Evolutionary conservation across 1,140 invertebrate genomes (phyloP).

Genomic region (Ceratitis capitata): DNA sequence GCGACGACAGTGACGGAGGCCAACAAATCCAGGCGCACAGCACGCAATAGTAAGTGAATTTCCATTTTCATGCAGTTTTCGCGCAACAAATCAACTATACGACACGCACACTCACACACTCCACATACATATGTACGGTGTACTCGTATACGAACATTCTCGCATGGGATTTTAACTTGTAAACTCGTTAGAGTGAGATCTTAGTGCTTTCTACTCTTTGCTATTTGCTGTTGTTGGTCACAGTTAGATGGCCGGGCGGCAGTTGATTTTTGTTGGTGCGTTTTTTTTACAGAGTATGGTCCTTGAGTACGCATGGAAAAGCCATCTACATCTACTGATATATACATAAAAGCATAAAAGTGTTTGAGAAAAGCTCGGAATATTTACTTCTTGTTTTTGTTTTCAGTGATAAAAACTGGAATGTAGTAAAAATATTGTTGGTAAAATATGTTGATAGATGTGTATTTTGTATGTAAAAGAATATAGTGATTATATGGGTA

Average conservation of each 20-base stretch:
- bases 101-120: neutral
- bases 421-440: neutral
- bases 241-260: neutral
- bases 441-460: neutral
- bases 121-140: too few species aligned
- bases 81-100: too few species aligned
- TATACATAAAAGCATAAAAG: neutral
- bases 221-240: neutral
- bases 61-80: neutral
- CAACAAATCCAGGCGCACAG: constrained; percentile 32
- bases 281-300: neutral
- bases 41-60: neutral
- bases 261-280: constrained; percentile 16
- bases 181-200: constrained; percentile 20
- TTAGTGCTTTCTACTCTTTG: neutral
- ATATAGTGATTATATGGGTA: too few species aligned
- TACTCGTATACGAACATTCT: neutral
- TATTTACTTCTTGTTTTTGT: too few species aligned
- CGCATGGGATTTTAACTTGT: neutral
- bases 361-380: neutral
- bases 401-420: neutral
- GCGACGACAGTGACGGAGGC: neutral
- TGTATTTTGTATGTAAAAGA: neutral
- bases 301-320: neutral
- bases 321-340: neutral